Conservation (phyloP, 1,140 invertebrate species). For the Pollicipes pollicipes region DNA sequence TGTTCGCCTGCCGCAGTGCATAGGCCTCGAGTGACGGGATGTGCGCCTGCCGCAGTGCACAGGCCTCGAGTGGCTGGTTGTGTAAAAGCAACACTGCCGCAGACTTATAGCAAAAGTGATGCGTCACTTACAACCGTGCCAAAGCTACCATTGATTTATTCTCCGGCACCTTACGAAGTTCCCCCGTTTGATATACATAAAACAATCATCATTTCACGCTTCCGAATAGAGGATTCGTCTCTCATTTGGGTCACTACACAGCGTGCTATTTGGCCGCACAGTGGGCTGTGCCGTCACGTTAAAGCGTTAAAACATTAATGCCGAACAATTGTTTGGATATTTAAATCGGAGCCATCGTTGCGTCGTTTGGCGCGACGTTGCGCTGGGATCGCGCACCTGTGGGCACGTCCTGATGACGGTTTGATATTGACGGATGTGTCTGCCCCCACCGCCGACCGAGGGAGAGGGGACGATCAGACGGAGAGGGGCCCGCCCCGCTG, state of each 20-base stretch:
- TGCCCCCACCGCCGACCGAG: no score
- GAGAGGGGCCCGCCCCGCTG: neutral
- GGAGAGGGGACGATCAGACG: no score
- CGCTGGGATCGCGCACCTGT: neutral
- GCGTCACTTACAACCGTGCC: no score
- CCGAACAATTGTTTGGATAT: neutral
- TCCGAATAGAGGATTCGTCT: neutral
- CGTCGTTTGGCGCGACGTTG: neutral
- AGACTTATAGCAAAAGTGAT: no score
- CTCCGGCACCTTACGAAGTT: no score
- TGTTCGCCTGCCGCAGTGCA: no score
- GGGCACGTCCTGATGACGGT: neutral
- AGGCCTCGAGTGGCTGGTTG: no score
- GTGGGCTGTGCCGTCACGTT: neutral
- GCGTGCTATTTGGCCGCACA: neutral
- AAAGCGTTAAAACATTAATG: constrained; percentile 1
- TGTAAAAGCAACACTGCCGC: no score
- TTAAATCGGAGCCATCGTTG: neutral
- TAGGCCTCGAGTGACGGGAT: no score
- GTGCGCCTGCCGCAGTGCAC: no score
- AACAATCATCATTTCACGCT: neutral
- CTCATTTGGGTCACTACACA: neutral
- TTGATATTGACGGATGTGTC: neutral
- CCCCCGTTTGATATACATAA: neutral
- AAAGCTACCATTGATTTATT: no score